A percentile compares a stretch with the other conserved stretches of the same genome.
phyloP scores from a whole-genome alignment of 2,797 vertebrate genomes.

The Gallinago stenura region DNA sequence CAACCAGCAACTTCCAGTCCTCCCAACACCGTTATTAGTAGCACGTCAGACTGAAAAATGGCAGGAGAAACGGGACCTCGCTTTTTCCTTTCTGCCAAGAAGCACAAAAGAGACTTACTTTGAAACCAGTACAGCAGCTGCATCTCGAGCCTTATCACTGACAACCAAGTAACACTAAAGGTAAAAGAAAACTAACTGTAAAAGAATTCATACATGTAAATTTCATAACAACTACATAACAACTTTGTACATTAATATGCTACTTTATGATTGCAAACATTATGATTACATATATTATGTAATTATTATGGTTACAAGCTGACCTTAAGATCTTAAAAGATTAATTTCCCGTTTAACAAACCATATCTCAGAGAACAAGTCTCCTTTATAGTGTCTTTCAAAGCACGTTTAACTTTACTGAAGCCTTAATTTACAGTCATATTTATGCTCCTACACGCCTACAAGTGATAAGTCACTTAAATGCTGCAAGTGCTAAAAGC shows the following conservation, averaged over 20 bases:
- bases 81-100: not conserved
- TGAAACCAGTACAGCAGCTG: constrained; percentile 92
- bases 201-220: not conserved
- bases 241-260: not conserved
- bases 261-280: not conserved
- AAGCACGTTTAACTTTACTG: not conserved
- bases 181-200: constrained; percentile 33
- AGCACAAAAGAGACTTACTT: constrained; percentile 86
- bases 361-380: not conserved
- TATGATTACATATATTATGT: not conserved
- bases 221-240: not conserved
- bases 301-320: not conserved
- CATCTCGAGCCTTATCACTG: constrained; percentile 89
- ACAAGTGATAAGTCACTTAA: not conserved
- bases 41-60: not conserved
- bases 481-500: not conserved
- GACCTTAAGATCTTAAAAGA: not conserved
- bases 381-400: not conserved
- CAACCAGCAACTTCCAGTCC: not conserved
- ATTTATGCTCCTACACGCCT: not conserved
- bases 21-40: not conserved
- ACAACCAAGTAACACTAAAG: constrained; percentile 91
- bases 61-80: not conserved
- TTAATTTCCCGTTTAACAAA: not conserved
- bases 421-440: not conserved